A percentile compares a stretch with the other conserved stretches of the same genome.
Conservation (phyloP, 2,888 invertebrate genomes). For the Labia minor region DNA sequence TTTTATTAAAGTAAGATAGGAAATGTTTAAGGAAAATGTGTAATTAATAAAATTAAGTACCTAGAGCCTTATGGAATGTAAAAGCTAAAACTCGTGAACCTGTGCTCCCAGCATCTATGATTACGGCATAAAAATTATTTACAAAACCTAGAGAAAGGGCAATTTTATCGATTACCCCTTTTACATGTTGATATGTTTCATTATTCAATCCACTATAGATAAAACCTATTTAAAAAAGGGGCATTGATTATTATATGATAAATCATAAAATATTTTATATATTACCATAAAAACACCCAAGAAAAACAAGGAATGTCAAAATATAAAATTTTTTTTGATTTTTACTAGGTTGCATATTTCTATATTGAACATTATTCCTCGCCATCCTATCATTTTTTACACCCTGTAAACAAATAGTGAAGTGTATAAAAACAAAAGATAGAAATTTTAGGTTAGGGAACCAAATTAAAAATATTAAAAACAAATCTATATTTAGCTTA, state of each 20-base stretch:
- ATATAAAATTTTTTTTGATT: background rate
- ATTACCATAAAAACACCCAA: background rate
- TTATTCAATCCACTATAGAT: background rate
- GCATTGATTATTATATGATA: too few relatives aligned
- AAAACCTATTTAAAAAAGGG: background rate
- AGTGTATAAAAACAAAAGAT: background rate
- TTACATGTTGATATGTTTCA: conserved; percentile 20
- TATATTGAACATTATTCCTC: background rate
- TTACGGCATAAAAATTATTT: conserved; percentile 64
- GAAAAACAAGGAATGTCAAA: background rate
- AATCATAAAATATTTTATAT: background rate
- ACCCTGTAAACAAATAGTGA: background rate
- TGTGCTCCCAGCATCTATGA: conserved; percentile 90
- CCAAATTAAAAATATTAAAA: too few relatives aligned
- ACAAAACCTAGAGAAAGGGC: conserved; percentile 62
- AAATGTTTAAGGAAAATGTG: too few relatives aligned
- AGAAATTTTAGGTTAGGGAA: background rate
- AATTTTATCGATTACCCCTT: conserved; percentile 52
- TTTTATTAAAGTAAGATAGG: too few relatives aligned
- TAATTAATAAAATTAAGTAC: conserved; percentile 20
- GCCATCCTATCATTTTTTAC: conserved; percentile 3
- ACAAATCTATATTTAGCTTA: too few relatives aligned
- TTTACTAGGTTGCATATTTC: background rate
- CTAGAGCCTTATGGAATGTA: conserved; percentile 61
- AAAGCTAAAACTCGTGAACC: conserved; percentile 77